Base-by-base conservation (phyloP, 2,113 vertebrate species). In the Elephas maximus region DNA sequence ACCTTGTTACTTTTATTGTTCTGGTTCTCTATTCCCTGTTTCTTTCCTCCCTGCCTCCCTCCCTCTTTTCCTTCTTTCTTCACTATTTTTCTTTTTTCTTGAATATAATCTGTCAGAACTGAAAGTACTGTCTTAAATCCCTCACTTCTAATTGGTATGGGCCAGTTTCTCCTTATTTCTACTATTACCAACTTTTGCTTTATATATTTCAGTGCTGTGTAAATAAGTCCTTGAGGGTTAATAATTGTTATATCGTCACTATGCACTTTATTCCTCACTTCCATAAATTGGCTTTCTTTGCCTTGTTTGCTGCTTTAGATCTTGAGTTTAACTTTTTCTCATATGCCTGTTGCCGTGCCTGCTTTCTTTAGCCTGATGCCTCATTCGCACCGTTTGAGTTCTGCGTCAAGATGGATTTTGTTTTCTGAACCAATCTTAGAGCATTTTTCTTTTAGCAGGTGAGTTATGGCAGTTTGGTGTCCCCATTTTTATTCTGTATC, bases 271-370 rank as follows among this genome's bases (percentile, higher is more conserved):
- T 8, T 44, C 11, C 62, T 60, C 2, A 3, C 9, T 6, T 21
- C 71, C 24, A 5, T 14, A 14, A 24, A 0, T 33, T 41, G 44
- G 21, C 53, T 53, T 57, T 17, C 48, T 67, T 57, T 11, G 74
- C 67, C 60, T 48, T 21, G 1, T 53, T 95, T 63, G 5, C 1
- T 41, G 65, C 28, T 76, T 63, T 51, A 20, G 57, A 45, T 30
- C 74, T 85, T 51, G 37, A 60, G 23, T 71, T 92, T 20, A 48
- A 14, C 65, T 26, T 30, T 57, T 84, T 30, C 53, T 74, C 23
- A 1, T 9, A 3, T 51, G 0, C 10, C 18, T 26, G 1, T 20
- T 20, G 7, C 2, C 0, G 1, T 23, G 4, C 12, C 51, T 44
- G 33, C 11, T 18, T 89, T 44, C 74, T 4, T 9, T 0, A n/a